Evolutionary conservation across 2,797 vertebrate genomes (phyloP), one percentile per base, ranked within the genome.

Genomic region (Alca torda): DNA sequence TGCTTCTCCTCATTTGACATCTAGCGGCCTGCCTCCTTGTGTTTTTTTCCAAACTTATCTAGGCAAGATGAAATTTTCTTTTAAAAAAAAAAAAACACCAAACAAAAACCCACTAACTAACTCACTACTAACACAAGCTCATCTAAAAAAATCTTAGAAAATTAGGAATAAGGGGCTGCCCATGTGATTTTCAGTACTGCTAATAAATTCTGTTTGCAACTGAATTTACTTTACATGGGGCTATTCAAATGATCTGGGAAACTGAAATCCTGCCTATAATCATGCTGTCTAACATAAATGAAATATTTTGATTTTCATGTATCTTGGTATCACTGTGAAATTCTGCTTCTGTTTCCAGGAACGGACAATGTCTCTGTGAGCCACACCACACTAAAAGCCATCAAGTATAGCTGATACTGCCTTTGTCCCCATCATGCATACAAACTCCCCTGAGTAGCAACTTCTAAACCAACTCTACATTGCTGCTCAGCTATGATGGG

Each of bases 1-100:
- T 92, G 41, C 82, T 84, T 95, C 86, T 94, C 96, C 70, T 68
- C 48, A 77, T 72, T 73, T 93, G 86, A 93, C 84, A 84, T 41
- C n/a, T 72, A 90, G 61, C 72, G 74, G 72, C 24, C 86, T 94
- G n/a, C 45, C 31, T 85, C 37, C 39, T 45, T 48, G 33, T 60
- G 16, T 5, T 77, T 83, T 81, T 79, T 83, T 54, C 23, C 51
- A 89, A 18, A 51, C 4, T 75, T 88, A 59, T 20, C 61, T 41
- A 16, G 37, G 10, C 31, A 86, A 93, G 14, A 48, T 1, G 3
- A 90, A 63, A 11, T 64, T 59, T 81, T 70, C 11, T 68, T 86
- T 28, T 8, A 39, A 43, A 76, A 48, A 74, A 24, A 74, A 24
- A 53, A 10, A 4, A 6, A 1, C 16, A 24, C 6, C 7, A 59